Percentiles rank a stretch among this genome's conserved stretches.
Evolutionary conservation across 2,113 vertebrate genomes (phyloP).

Genomic region (Dendropsophus ebraccatus): DNA sequence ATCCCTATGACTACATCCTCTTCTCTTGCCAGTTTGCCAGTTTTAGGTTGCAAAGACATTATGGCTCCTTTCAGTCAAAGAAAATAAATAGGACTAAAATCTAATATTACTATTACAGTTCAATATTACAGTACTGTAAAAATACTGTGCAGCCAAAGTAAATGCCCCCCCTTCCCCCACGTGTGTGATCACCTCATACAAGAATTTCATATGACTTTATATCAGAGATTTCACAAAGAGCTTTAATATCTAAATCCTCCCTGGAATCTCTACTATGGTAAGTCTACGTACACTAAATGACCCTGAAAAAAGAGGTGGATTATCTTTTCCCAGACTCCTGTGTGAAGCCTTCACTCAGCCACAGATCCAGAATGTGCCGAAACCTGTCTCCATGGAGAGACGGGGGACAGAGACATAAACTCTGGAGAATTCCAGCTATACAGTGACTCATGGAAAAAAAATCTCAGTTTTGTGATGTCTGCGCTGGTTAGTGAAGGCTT

Average conservation of each 20-base stretch:
- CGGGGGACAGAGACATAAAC: conserved; percentile 53
- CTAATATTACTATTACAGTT: background rate
- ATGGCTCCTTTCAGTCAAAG: background rate
- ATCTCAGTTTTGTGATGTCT: background rate
- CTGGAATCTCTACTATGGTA: conserved; percentile 81
- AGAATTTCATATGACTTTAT: conserved; percentile 68
- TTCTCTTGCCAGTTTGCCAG: background rate
- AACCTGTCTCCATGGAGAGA: conserved; percentile 64
- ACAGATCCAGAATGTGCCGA: conserved; percentile 63
- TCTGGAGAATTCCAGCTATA: conserved; percentile 12
- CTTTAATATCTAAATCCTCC: conserved; percentile 83
- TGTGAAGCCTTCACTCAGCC: conserved; percentile 59
- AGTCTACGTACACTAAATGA: conserved; percentile 70
- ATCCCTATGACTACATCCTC: background rate
- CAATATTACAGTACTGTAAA: background rate
- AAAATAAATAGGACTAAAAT: background rate
- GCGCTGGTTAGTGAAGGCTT: background rate
- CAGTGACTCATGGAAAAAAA: background rate
- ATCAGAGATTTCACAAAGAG: conserved; percentile 70
- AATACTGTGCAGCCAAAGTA: background rate
- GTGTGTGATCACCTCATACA: background rate
- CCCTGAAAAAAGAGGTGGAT: conserved; percentile 70
- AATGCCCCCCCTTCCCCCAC: background rate
- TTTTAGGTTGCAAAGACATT: background rate
- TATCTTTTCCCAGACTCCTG: conserved; percentile 67